These are phyloP conservation scores for Lasius fuliginosus DNA, from an alignment of 2,888 invertebrate genomes.

Conservation along the genomic window DNA sequence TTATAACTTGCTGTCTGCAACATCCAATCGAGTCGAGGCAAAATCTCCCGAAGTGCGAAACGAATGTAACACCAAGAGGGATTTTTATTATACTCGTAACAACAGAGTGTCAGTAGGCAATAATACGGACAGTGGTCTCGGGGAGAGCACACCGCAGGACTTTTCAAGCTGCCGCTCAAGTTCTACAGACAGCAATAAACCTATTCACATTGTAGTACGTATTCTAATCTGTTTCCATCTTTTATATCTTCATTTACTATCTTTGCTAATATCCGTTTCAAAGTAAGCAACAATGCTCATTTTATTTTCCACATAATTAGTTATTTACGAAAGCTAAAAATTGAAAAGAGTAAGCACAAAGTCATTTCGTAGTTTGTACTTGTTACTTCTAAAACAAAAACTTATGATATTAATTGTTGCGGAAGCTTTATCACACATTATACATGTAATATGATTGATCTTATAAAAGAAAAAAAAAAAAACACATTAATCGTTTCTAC, in stretches of 20 bases:
- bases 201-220: slow-evolving; percentile 83
- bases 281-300: neutral
- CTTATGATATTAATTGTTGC: neutral
- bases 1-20: slow-evolving; percentile 79
- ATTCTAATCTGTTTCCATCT: slow-evolving; percentile 69
- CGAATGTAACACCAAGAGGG: slow-evolving; percentile 82
- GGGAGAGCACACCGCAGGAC: slow-evolving; percentile 85
- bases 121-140: slow-evolving; percentile 85
- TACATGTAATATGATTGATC: neutral
- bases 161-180: slow-evolving; percentile 86
- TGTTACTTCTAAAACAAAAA: slow-evolving; percentile 15
- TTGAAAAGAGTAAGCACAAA: neutral
- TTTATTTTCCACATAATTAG: neutral
- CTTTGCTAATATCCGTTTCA: neutral
- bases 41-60: slow-evolving; percentile 80
- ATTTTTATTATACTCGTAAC: slow-evolving; percentile 83
- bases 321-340: neutral
- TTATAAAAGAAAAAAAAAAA: neutral
- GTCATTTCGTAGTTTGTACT: neutral
- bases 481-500: slow-evolving; percentile 56
- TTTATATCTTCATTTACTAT: slow-evolving; percentile 29
- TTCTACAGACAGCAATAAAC: slow-evolving; percentile 85
- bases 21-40: slow-evolving; percentile 78
- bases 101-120: slow-evolving; percentile 82
- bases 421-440: neutral